Percentiles rank a stretch among this genome's conserved stretches.
Conservation (phyloP, 2,888 invertebrate genomes). For the Embidobia sp. region DNA sequence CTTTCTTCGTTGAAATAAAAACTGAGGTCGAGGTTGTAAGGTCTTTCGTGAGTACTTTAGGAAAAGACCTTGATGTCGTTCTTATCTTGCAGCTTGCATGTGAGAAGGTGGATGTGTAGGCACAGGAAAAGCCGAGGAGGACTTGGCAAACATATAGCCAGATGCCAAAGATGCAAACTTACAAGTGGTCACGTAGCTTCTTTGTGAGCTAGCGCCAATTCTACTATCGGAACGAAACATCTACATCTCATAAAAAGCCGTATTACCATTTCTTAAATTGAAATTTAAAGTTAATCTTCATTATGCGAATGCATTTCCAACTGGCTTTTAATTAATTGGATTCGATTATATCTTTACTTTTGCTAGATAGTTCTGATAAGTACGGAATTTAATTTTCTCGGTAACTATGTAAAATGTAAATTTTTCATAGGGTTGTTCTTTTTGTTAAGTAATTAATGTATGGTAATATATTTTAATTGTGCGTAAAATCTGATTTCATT, state of each 20-base stretch:
- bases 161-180: constrained; percentile 58
- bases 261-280: too few relatives aligned
- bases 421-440: too few relatives aligned
- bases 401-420: too few relatives aligned
- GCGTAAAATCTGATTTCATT: too few relatives aligned
- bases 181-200: constrained; percentile 52
- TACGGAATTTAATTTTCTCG: too few relatives aligned
- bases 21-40: constrained; percentile 58
- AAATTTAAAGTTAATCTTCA: too few relatives aligned
- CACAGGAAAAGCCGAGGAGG: constrained; percentile 45
- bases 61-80: constrained; percentile 51
- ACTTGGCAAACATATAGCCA: constrained; percentile 50
- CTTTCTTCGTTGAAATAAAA: constrained; percentile 53
- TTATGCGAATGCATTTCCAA: too few relatives aligned
- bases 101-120: constrained; percentile 40
- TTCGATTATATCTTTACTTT: too few relatives aligned
- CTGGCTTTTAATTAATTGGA: too few relatives aligned
- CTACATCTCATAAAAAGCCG: constrained; percentile 27
- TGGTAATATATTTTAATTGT: too few relatives aligned
- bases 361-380: too few relatives aligned
- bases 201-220: constrained; percentile 27
- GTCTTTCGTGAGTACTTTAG: constrained; percentile 56
- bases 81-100: constrained; percentile 54
- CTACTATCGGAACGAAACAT: constrained; percentile 33
- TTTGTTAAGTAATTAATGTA: too few relatives aligned